Evolutionary conservation across 2,888 invertebrate species (phyloP).

Genomic region (Hesperia comma): DNA sequence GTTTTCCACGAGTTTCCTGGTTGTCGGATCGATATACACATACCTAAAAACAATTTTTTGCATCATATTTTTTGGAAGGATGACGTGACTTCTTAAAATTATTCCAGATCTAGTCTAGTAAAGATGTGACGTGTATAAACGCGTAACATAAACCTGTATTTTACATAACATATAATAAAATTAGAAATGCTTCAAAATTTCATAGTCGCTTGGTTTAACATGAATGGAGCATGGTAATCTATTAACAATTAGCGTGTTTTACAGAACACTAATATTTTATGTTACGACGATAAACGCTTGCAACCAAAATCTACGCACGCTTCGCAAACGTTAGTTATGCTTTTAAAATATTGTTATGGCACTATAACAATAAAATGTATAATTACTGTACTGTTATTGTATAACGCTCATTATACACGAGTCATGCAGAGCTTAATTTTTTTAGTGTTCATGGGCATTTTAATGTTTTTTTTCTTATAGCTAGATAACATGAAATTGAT

Average conservation of each 20-base stretch:
- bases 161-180: constrained; percentile 17
- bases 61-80: background rate
- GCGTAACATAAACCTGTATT: constrained; percentile 6
- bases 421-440: background rate
- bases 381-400: background rate
- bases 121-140: constrained; percentile 22
- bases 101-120: background rate
- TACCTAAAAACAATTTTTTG: too few species aligned
- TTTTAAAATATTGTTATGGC: constrained; percentile 14
- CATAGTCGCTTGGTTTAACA: background rate
- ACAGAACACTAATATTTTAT: constrained; percentile 28
- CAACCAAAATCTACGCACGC: constrained; percentile 17
- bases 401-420: background rate
- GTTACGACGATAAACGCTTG: constrained; percentile 5
- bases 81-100: background rate
- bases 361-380: background rate
- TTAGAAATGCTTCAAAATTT: constrained; percentile 17
- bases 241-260: constrained; percentile 9
- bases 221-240: constrained; percentile 2
- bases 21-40: too few species aligned
- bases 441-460: background rate
- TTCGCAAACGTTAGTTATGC: constrained; percentile 15
- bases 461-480: background rate
- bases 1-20: too few species aligned
- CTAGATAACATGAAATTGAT: background rate